phyloP scores from a whole-genome alignment of 2,888 invertebrate genomes.

The Romanomermis culicivorax region DNA sequence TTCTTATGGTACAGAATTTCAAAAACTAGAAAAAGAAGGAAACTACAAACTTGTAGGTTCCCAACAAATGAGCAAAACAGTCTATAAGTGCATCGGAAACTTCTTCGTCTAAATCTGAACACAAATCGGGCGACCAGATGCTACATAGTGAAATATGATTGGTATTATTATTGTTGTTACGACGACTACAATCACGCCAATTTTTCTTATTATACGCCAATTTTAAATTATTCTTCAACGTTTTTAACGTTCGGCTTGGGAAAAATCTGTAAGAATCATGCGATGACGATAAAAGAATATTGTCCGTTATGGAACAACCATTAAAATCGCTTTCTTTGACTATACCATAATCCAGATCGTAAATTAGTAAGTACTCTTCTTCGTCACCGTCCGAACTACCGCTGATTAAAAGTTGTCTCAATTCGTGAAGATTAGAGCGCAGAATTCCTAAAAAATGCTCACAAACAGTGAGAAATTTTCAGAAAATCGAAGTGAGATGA shows the following conservation, averaged over 20 bases:
- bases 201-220: background rate
- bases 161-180: no score
- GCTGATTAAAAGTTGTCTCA: conserved; percentile 6
- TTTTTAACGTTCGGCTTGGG: background rate
- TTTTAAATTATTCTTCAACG: background rate
- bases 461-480: no score
- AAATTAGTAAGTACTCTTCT: conserved; percentile 10
- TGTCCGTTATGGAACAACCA: background rate
- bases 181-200: no score
- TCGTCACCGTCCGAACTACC: background rate
- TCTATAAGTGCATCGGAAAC: conserved; percentile 55
- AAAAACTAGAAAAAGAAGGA: no score
- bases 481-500: no score
- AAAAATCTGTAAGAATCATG: background rate
- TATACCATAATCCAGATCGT: conserved; percentile 9
- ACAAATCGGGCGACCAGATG: background rate
- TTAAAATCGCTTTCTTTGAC: conserved; percentile 1
- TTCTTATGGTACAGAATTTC: no score
- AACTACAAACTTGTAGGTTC: no score
- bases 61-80: conserved; percentile 52
- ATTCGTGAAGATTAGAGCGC: conserved; percentile 7
- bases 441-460: background rate
- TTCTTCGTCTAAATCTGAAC: conserved; percentile 44
- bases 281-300: background rate
- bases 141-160: no score